phyloP scores from a whole-genome alignment of 1,140 invertebrate genomes.

The Bombus confusus region DNA sequence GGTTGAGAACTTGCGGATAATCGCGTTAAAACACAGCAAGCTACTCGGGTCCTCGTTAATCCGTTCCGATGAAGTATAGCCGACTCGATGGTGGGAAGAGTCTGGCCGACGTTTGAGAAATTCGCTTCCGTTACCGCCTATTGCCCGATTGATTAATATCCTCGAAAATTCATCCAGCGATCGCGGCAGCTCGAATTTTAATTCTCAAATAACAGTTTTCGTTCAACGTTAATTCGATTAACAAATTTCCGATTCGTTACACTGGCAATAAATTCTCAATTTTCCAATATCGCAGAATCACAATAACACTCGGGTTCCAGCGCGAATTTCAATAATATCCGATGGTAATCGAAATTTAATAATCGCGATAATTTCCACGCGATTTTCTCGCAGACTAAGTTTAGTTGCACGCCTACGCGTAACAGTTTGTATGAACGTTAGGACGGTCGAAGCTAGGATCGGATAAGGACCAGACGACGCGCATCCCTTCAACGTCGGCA shows the following conservation, averaged over 20 bases:
- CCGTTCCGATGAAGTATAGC: slow-evolving; percentile 6
- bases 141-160: slow-evolving; percentile 2
- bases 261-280: neutral
- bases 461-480: too few relatives aligned
- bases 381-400: too few relatives aligned
- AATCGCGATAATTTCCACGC: neutral
- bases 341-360: neutral
- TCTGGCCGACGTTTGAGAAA: slow-evolving; percentile 13
- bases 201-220: neutral
- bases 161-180: neutral
- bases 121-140: neutral
- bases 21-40: slow-evolving; percentile 38
- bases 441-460: too few relatives aligned
- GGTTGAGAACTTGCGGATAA: slow-evolving; percentile 20
- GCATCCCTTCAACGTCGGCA: too few relatives aligned
- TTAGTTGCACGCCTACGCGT: too few relatives aligned
- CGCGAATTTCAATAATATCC: neutral
- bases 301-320: neutral
- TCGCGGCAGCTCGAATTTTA: neutral
- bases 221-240: neutral
- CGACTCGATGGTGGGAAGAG: neutral
- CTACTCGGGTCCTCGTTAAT: slow-evolving; percentile 33
- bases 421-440: too few relatives aligned
- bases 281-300: neutral
- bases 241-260: neutral